Percentiles rank a stretch among this genome's conserved stretches.
Evolutionary conservation across 2,113 vertebrate species (phyloP).

Genomic region (Mormoops blainvillei): DNA sequence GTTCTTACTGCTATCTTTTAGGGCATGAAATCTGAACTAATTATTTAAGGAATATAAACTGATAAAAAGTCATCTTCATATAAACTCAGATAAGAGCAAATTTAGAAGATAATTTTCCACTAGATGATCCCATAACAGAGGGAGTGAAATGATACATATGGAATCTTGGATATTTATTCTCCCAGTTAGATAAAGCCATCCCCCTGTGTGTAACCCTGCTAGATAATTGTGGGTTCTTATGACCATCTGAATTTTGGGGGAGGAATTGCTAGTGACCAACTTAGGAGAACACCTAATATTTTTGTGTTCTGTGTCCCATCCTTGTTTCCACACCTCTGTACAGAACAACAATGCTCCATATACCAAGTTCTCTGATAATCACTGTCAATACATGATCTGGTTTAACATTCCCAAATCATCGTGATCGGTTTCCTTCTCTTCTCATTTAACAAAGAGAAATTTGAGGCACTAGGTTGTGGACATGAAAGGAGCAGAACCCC

Average conservation of each 20-base stretch:
- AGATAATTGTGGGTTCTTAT: background rate
- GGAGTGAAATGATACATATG: background rate
- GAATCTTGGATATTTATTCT: background rate
- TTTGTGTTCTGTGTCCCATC: background rate
- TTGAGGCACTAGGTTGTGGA: no score
- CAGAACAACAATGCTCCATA: rapidly evolving
- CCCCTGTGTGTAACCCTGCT: background rate
- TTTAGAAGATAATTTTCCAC: constrained; percentile 20
- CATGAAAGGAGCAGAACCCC: background rate
- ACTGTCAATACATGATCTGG: background rate
- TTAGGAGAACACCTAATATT: background rate
- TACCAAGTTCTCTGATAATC: background rate
- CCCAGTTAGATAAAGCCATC: background rate
- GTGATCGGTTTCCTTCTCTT: rapidly evolving
- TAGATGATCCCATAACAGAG: background rate
- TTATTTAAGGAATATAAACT: background rate
- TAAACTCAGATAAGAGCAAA: constrained; percentile 15
- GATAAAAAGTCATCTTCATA: background rate
- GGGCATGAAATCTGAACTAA: background rate
- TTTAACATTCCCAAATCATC: background rate
- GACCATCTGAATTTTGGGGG: background rate
- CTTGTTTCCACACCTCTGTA: background rate
- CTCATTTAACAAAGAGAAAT: background rate
- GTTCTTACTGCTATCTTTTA: background rate
- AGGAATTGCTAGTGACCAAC: background rate